Base-by-base conservation (phyloP, 2,113 vertebrate species). In the Etheostoma spectabile region DNA sequence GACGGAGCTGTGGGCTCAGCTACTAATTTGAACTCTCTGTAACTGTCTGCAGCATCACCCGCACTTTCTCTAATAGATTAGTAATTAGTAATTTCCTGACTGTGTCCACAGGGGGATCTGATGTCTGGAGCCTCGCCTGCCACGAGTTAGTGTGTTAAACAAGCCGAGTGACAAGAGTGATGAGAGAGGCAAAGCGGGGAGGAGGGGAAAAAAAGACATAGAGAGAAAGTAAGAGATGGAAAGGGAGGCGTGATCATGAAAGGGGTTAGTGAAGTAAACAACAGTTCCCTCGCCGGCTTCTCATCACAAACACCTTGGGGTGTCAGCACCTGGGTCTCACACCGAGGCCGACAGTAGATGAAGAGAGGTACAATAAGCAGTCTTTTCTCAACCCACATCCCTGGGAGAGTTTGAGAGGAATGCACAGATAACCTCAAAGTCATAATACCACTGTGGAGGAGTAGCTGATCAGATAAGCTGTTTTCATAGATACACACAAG, bases 1-100 rank as follows among this genome's bases (percentile, higher is more conserved):
- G 63, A 79, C 19, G 33, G 67, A 74, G 67, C 52, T 77, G 24
- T 46, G 56, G 69, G n/a, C 38, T 62, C 51, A 22, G 38, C 22
- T 63, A 45, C 74, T 77, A 42, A 59, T 68, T 42, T 77, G 35
- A 71, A 82, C 69, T 60, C 62, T 72, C 10, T 6, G n/a, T 10
- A 61, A n/a, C 63, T 14, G 57, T 90, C 86, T 83, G 66, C 74
- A 69, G 76, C 66, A 4, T 91, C 91, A 83, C 24, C 12, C 30
- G 63, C 86, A 92, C 93, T 91, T 94, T 93, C 88, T 89, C 81
- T 87, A 86, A 91, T 74, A 74, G 91, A 81, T 49, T 11, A 42
- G 38, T 42, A 42, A 42, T 42, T 11, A 11, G 51, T 84, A 5
- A 92, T 93, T 91, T 93, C 90, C 92, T 87, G 70, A 79, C 60